These are phyloP conservation scores for Saccopteryx leptura DNA, from an alignment of 2,113 vertebrate species.

Conservation along the genomic window DNA sequence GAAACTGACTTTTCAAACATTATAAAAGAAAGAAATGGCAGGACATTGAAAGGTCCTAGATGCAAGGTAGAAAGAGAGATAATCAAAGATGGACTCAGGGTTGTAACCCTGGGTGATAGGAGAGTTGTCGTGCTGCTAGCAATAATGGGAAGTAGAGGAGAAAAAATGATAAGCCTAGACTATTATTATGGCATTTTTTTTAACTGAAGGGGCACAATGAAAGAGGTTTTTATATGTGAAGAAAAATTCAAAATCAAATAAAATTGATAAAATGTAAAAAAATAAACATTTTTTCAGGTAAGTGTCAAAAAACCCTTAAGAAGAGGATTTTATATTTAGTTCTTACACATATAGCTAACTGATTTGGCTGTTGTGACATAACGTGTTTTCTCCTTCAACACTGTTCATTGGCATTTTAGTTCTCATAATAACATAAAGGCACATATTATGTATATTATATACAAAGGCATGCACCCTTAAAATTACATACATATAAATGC, in stretches of 20 bases:
- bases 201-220: slow-evolving; percentile 73
- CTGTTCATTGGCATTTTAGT: slow-evolving; percentile 4
- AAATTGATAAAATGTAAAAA: slow-evolving; percentile 57
- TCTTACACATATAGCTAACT: background rate
- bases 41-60: slow-evolving; percentile 85
- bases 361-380: background rate
- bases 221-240: slow-evolving; percentile 65
- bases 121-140: slow-evolving; percentile 83
- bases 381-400: background rate
- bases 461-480: background rate
- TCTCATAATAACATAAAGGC: slow-evolving; percentile 21
- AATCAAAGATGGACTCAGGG: slow-evolving; percentile 86
- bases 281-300: slow-evolving; percentile 50
- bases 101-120: slow-evolving; percentile 84
- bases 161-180: slow-evolving; percentile 76
- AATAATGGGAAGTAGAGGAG: slow-evolving; percentile 82
- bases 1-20: slow-evolving; percentile 82
- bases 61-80: slow-evolving; percentile 83
- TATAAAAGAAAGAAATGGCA: slow-evolving; percentile 84
- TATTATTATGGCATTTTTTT: slow-evolving; percentile 80
- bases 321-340: slow-evolving; percentile 42
- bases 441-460: background rate
- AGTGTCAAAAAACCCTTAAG: slow-evolving; percentile 8
- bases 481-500: background rate
- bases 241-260: slow-evolving; percentile 72